Percentiles rank a stretch among this genome's conserved stretches.
These are phyloP conservation scores for Meloidogyne hapla DNA, from an alignment of 1,140 invertebrate species.

Conservation along the genomic window DNA sequence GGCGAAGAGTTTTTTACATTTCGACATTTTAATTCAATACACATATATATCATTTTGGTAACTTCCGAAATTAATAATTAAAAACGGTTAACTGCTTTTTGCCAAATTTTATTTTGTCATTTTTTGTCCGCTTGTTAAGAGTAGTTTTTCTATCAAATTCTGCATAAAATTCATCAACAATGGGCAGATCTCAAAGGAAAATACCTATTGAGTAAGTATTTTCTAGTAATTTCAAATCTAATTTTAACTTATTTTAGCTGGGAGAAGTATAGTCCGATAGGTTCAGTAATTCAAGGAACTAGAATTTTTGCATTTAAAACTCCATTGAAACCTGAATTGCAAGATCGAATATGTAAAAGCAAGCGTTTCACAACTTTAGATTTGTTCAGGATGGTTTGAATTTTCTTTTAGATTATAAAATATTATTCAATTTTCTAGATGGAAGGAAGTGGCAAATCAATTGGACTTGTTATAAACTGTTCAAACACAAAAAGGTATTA, in stretches of 20 bases:
- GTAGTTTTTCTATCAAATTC: not conserved
- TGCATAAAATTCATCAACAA: not conserved
- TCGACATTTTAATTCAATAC: too few relatives aligned
- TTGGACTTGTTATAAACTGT: conserved; percentile 73
- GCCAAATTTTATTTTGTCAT: not conserved
- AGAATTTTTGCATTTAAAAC: conserved; percentile 77
- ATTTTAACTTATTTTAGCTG: conserved; percentile 69
- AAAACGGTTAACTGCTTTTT: too few relatives aligned
- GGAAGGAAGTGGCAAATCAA: conserved; percentile 66
- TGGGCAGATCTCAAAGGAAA: not conserved
- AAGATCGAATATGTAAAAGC: conserved; percentile 66
- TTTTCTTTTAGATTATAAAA: not conserved
- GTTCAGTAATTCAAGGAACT: conserved; percentile 71
- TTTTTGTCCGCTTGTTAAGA: not conserved
- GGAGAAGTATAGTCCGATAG: conserved; percentile 72
- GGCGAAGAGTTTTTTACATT: too few relatives aligned
- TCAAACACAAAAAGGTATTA: conserved; percentile 75
- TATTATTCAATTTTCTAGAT: conserved; percentile 50
- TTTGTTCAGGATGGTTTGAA: conserved; percentile 45
- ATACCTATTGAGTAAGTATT: not conserved
- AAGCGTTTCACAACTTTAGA: conserved; percentile 51
- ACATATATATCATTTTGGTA: too few relatives aligned
- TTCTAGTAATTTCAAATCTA: not conserved
- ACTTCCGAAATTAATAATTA: too few relatives aligned
- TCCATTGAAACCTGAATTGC: conserved; percentile 73